Evolutionary conservation across 23 tunicate species (phyloP), one percentile per base, ranked within the genome.

Genomic region (Ascidia mentula): DNA sequence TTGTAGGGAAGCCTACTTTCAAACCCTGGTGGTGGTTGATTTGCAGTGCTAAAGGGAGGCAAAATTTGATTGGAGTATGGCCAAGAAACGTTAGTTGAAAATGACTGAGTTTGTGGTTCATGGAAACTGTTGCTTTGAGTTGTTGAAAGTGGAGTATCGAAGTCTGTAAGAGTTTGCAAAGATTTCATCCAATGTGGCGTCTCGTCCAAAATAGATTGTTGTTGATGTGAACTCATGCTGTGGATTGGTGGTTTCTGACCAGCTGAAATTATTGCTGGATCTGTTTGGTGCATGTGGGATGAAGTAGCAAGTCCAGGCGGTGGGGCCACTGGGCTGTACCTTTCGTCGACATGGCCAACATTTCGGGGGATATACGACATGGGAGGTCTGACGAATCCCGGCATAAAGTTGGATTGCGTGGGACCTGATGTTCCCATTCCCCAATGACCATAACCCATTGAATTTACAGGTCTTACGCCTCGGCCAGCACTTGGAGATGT

Each of bases 161-260:
- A 83, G 59, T 91, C 97, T 34, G 84, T 82, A 32, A 91, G 39
- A 31, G 87, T 60, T 45, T 91, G 97, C 38, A 91, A 74, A 22
- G 97, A 91, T 34, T 83, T 82, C 97, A 91, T 91, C 97, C 97
- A 91, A 39, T 91, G 97, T 18, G 97, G 97, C 24, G 89, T 84
- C 37, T 91, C 97, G 32, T 91, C 97, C 6, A 36, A 34, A 0
- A 38, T 37, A 9, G 59, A 18, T n/a, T 76, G 53, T 74, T 60
- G 53, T 32, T 45, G 39, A 13, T 31, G 40, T 35, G 87, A 24
- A 28, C 36, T 53, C 46, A 37, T 46, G 34, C 74, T 53, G 12
- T 77, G 85, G 22, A 46, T 83, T 17, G 72, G 74, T 32, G 81
- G 89, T 37, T 73, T 69, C 34, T 61, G 79, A n/a, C 88, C 88